Evolutionary conservation across 1,140 invertebrate genomes (phyloP).

Genomic region (Portunus trituberculatus): DNA sequence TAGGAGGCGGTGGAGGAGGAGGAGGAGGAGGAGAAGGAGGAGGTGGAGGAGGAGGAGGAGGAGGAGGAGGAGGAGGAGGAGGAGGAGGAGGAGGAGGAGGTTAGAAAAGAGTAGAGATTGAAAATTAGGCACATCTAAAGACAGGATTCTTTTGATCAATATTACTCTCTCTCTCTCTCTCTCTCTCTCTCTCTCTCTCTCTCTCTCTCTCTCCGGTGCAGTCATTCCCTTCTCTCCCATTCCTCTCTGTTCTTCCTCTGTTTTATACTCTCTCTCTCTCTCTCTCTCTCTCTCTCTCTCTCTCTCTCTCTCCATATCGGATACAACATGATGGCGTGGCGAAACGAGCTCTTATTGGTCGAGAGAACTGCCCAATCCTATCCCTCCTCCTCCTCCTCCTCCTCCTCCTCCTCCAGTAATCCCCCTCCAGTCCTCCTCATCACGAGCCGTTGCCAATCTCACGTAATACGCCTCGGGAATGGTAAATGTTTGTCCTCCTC

Average conservation of each 20-base stretch:
- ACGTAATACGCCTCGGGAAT: too few relatives aligned
- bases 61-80: neutral
- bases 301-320: too few relatives aligned
- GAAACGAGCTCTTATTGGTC: too few relatives aligned
- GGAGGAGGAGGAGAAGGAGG: neutral
- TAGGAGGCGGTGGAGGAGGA: too few relatives aligned
- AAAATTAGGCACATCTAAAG: too few relatives aligned
- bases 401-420: neutral
- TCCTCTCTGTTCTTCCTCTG: neutral
- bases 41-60: neutral
- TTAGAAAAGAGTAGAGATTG: too few relatives aligned
- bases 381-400: neutral
- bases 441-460: neutral
- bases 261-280: too few relatives aligned
- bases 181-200: slow-evolving; percentile 32
- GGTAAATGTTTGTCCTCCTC: too few relatives aligned
- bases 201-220: too few relatives aligned
- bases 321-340: too few relatives aligned
- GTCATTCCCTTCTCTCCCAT: neutral
- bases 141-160: neutral
- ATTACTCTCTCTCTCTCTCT: neutral
- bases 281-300: too few relatives aligned
- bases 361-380: neutral
- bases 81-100: too few relatives aligned
- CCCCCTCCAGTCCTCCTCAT: neutral